Conservation (phyloP, 1,140 invertebrate species). For the Drosophila lacertosa region DNA sequence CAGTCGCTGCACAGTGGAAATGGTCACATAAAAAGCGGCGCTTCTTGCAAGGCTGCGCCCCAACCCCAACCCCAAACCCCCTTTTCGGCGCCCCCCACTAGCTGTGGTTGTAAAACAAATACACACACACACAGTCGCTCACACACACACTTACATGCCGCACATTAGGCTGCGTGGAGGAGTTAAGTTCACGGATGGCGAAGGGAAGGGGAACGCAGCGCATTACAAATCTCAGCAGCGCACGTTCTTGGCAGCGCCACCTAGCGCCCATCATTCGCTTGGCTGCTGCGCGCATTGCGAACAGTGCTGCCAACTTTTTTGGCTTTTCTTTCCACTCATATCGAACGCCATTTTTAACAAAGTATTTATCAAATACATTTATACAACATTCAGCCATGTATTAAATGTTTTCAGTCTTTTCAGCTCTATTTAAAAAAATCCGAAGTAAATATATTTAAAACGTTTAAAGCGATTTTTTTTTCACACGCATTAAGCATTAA, state of each 20-base stretch:
- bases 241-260: constrained; percentile 63
- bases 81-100: constrained; percentile 28
- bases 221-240: constrained; percentile 75
- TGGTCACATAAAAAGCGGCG: constrained; percentile 75
- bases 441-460: no score
- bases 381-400: no score
- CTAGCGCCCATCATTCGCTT: constrained; percentile 35
- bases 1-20: constrained; percentile 65
- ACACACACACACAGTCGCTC: constrained; percentile 27
- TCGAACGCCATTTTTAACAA: no score
- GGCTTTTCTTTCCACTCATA: no score
- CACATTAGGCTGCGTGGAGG: constrained; percentile 58
- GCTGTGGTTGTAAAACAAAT: constrained; percentile 76
- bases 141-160: constrained; percentile 47
- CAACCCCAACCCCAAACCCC: not conserved
- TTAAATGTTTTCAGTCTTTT: no score
- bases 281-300: constrained; percentile 21
- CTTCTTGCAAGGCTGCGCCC: constrained; percentile 36
- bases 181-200: no score
- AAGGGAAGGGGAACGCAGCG: constrained; percentile 22
- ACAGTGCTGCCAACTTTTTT: not conserved
- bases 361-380: no score
- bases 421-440: no score
- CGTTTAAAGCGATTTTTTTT: no score
- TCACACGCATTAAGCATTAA: no score